Conservation (phyloP, 1,140 invertebrate genomes). For the Pseudomyrmex dendroicus region DNA sequence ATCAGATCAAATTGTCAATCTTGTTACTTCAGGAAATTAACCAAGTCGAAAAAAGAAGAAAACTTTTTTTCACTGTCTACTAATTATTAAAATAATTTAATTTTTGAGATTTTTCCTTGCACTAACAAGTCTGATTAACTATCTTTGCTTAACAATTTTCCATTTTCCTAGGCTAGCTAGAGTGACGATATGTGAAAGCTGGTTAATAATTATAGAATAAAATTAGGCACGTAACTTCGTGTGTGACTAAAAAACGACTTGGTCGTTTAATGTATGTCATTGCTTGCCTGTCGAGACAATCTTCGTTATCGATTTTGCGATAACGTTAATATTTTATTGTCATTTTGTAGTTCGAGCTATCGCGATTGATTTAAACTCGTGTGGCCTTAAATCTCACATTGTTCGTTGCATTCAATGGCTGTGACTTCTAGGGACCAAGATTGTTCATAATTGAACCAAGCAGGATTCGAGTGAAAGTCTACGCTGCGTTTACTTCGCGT, state of each 20-base stretch:
- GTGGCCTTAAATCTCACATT: slow-evolving; percentile 83
- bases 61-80: neutral
- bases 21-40: neutral
- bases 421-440: slow-evolving; percentile 85
- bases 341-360: slow-evolving; percentile 45
- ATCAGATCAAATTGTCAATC: slow-evolving; percentile 32
- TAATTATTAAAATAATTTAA: neutral
- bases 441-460: slow-evolving; percentile 54
- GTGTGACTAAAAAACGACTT: slow-evolving; percentile 22
- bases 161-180: neutral
- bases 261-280: neutral
- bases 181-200: neutral
- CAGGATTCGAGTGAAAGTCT: slow-evolving; percentile 42
- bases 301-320: slow-evolving; percentile 17
- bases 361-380: slow-evolving; percentile 66
- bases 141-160: slow-evolving; percentile 12
- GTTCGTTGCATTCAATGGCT: slow-evolving; percentile 85
- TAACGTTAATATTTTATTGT: slow-evolving; percentile 49
- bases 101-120: neutral
- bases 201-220: too few species aligned
- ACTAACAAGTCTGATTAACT: slow-evolving; percentile 34
- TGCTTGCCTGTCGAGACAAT: neutral
- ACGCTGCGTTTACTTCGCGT: neutral
- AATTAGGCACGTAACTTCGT: too few species aligned
- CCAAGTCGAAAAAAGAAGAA: neutral